Conservation (phyloP, 2,888 invertebrate genomes). For the Hedychridium roseum region DNA sequence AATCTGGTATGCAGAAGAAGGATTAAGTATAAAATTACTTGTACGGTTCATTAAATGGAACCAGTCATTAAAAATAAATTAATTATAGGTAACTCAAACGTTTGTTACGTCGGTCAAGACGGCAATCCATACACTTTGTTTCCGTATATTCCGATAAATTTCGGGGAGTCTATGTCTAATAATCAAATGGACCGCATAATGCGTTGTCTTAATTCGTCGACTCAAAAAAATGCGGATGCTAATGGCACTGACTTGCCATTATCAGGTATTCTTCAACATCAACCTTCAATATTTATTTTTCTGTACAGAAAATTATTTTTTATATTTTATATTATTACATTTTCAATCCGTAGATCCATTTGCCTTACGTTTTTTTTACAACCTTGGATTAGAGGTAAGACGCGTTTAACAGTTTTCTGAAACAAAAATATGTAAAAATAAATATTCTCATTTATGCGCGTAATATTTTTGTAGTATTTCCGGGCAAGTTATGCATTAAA, state of each 20-base stretch:
- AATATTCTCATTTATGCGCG: conserved; percentile 1
- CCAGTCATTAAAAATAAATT: too few relatives aligned
- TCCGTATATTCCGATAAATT: conserved; percentile 9
- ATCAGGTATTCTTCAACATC: conserved; percentile 61
- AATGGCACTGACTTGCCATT: conserved; percentile 69
- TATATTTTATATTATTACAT: conserved; percentile 47
- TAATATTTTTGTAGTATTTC: conserved; percentile 40
- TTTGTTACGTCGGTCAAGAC: conserved; percentile 11
- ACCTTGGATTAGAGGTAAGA: conserved; percentile 70
- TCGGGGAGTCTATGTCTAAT: conserved; percentile 6
- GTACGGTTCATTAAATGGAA: too few relatives aligned
- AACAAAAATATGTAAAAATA: background rate
- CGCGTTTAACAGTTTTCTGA: background rate
- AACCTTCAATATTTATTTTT: too few relatives aligned
- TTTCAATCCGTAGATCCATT: conserved; percentile 65
- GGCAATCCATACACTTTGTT: conserved; percentile 14
- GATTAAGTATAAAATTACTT: too few relatives aligned
- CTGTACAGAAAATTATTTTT: too few relatives aligned
- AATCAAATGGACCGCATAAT: conserved; percentile 35
- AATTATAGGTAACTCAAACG: background rate
- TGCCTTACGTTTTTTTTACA: conserved; percentile 74
- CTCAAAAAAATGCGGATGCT: conserved; percentile 61
- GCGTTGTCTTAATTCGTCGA: conserved; percentile 50
- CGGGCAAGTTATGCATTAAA: conserved; percentile 40
- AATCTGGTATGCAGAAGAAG: conserved; percentile 21